These are phyloP conservation scores for Lophotis ruficrista DNA, from an alignment of 2,113 vertebrate species.

Conservation along the genomic window DNA sequence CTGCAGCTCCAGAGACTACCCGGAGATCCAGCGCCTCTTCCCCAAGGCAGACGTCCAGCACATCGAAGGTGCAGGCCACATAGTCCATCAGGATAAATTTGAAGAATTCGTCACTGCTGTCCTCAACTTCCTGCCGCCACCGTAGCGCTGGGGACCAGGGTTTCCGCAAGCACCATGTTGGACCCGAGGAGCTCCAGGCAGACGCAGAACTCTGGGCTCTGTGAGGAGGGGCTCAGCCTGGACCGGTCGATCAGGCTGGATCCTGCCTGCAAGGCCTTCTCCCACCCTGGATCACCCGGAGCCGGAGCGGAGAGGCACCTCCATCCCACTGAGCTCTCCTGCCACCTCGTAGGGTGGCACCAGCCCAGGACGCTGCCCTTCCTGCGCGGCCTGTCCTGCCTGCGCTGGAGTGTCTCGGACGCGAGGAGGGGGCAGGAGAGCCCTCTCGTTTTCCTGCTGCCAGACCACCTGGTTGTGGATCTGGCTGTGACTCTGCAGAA, in stretches of 20 bases:
- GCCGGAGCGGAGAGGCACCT: background rate
- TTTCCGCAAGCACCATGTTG: background rate
- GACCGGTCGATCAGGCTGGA: background rate
- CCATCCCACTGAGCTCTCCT: background rate
- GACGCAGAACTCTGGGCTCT: background rate
- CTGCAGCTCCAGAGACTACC: constrained; percentile 83
- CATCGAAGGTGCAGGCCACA: constrained; percentile 88
- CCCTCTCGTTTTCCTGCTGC: background rate
- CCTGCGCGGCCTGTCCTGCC: background rate
- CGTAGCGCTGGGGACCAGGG: background rate
- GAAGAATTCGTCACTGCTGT: constrained; percentile 87
- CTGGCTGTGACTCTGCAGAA: background rate
- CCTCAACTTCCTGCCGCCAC: constrained; percentile 79
- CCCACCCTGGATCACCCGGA: background rate
- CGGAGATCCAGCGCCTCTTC: constrained; percentile 88
- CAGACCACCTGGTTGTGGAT: background rate
- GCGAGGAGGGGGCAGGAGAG: background rate
- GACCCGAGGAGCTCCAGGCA: background rate
- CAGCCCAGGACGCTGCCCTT: background rate
- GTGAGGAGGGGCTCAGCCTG: background rate
- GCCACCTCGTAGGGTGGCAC: background rate
- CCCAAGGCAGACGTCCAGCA: constrained; percentile 84
- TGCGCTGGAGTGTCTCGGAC: background rate
- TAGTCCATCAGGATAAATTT: constrained; percentile 91
- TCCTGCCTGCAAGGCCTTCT: background rate